Evolutionary conservation across 1,140 invertebrate species (phyloP).

Genomic region (Polypedilum pembai): DNA sequence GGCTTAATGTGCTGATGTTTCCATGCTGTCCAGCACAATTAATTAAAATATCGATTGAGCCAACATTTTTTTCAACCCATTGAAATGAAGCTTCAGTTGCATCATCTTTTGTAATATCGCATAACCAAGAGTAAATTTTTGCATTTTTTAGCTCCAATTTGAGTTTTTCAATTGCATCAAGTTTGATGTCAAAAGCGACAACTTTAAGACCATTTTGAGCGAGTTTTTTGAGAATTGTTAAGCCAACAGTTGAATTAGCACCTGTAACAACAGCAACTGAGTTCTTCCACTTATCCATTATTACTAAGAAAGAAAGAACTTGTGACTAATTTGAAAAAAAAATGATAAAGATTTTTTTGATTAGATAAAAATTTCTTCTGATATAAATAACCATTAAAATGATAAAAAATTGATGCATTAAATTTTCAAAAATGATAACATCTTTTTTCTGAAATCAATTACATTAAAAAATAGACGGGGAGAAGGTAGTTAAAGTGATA

Average conservation of each 20-base stretch:
- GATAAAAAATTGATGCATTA: no score
- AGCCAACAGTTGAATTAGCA: neutral
- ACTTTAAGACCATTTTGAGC: neutral
- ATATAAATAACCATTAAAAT: no score
- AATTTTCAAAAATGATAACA: no score
- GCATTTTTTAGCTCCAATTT: neutral
- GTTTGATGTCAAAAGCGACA: neutral
- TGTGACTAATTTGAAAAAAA: no score
- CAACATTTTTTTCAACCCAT: conserved; percentile 15
- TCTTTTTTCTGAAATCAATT: no score
- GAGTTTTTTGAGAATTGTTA: neutral
- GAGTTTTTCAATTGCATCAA: neutral
- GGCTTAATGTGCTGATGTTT: neutral
- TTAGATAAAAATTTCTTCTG: no score
- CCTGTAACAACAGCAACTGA: neutral
- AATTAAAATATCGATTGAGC: neutral
- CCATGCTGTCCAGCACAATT: neutral
- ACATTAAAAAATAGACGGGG: no score
- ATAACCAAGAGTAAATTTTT: neutral
- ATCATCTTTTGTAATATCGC: neutral
- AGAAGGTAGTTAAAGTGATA: no score
- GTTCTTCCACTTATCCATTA: neutral
- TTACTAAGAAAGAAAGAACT: no score
- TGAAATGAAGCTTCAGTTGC: neutral
- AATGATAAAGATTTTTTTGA: no score